Evolutionary conservation across 2,797 vertebrate species (phyloP).

Genomic region (Peromyscus attwateri): DNA sequence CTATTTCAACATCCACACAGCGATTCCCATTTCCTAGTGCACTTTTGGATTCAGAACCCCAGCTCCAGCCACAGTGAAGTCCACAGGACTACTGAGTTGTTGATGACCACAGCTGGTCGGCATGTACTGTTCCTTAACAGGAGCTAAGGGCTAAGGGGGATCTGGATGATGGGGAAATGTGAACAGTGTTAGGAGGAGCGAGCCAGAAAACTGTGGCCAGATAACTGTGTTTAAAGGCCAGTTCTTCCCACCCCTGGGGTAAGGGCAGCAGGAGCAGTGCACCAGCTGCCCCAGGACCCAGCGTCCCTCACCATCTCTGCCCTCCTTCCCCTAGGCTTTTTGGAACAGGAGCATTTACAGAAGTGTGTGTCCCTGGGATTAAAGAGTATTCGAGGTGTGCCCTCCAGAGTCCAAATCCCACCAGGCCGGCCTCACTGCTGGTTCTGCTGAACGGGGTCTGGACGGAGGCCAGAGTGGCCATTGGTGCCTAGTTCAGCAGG

Average conservation of each 20-base stretch:
- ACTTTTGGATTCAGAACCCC: not conserved
- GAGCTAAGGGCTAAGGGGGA: not conserved
- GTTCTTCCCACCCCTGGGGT: not conserved
- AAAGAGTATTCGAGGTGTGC: not conserved
- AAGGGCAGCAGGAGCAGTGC: not conserved
- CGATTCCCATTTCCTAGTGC: not conserved
- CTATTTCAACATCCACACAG: not conserved
- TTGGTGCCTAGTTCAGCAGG: constrained; percentile 76
- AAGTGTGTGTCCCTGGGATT: not conserved
- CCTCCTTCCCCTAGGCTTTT: not conserved
- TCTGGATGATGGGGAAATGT: no score
- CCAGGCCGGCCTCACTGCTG: no score
- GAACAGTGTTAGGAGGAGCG: not conserved
- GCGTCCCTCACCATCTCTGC: not conserved
- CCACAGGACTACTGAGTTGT: not conserved
- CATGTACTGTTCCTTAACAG: not conserved
- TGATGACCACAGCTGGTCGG: not conserved
- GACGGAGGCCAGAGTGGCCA: constrained; percentile 22
- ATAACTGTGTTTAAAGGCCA: not conserved
- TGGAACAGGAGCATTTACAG: not conserved
- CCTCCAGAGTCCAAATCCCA: not conserved
- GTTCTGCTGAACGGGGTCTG: constrained; percentile 75
- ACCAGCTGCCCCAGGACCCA: not conserved
- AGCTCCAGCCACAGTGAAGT: not conserved
- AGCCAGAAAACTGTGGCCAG: not conserved